These are phyloP conservation scores for Parotocinclus haroldoi DNA, from an alignment of 2,797 vertebrate genomes.

Conservation along the genomic window DNA sequence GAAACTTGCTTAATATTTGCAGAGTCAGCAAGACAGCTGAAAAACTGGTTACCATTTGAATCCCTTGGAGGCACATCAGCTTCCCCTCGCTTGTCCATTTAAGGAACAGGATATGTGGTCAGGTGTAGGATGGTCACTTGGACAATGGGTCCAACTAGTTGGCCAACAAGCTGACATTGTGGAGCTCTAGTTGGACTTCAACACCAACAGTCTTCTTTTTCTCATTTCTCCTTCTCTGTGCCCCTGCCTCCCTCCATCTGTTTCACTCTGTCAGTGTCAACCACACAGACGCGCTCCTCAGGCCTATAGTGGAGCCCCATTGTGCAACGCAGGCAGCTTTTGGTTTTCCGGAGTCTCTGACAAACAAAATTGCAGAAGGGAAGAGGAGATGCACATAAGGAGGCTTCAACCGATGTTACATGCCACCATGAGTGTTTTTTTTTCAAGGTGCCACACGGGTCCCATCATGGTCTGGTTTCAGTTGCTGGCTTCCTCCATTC, in stretches of 20 bases:
- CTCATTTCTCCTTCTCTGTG: constrained; percentile 28
- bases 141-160: not conserved
- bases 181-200: not conserved
- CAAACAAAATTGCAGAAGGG: constrained; percentile 65
- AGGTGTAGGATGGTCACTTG: not conserved
- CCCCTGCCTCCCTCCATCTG: constrained; percentile 47
- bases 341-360: constrained; percentile 72
- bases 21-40: too few relatives aligned
- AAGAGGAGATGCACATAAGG: constrained; percentile 60
- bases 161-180: not conserved
- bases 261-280: constrained; percentile 50
- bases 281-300: constrained; percentile 55
- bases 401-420: constrained; percentile 58
- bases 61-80: too few relatives aligned
- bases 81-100: not conserved
- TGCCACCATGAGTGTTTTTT: constrained; percentile 30
- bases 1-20: not conserved
- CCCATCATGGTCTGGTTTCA: constrained; percentile 38
- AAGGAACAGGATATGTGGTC: not conserved
- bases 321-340: constrained; percentile 69
- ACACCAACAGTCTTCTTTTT: constrained; percentile 14
- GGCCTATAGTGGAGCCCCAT: constrained; percentile 57
- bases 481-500: constrained; percentile 52
- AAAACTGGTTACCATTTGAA: too few relatives aligned
- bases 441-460: constrained; percentile 44